Conservation (phyloP, 2,113 vertebrate species). For the Podocnemis expansa region DNA sequence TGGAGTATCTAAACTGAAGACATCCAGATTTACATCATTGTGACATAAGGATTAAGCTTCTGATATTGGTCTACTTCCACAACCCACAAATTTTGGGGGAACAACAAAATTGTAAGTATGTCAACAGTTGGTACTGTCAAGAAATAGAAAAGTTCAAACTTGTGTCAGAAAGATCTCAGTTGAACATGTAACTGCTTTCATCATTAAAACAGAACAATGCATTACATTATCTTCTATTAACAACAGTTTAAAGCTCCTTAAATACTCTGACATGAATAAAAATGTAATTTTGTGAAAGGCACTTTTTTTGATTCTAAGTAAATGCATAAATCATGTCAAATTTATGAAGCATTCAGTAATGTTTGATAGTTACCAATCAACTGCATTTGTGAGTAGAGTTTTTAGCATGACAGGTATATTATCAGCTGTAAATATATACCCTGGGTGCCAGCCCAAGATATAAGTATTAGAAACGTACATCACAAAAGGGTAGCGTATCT, state of each 20-base stretch:
- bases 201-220: not conserved
- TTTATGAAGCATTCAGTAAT: not conserved
- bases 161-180: rapidly evolving
- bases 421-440: not conserved
- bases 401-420: not conserved
- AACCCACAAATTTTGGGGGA: not conserved
- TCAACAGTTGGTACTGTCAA: not conserved
- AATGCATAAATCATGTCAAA: not conserved
- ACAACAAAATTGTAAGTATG: not conserved
- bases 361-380: not conserved
- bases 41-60: not conserved
- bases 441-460: not conserved
- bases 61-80: not conserved
- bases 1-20: rapidly evolving
- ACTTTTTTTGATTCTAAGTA: not conserved
- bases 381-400: not conserved
- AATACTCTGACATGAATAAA: not conserved
- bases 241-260: not conserved
- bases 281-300: not conserved
- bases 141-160: not conserved
- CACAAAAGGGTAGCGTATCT: not conserved
- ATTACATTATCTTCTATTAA: not conserved
- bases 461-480: not conserved
- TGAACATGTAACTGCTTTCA: not conserved
- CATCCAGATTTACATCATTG: rapidly evolving